Evolutionary conservation across 2,113 vertebrate genomes (phyloP).

Genomic region (Phasianus colchicus): DNA sequence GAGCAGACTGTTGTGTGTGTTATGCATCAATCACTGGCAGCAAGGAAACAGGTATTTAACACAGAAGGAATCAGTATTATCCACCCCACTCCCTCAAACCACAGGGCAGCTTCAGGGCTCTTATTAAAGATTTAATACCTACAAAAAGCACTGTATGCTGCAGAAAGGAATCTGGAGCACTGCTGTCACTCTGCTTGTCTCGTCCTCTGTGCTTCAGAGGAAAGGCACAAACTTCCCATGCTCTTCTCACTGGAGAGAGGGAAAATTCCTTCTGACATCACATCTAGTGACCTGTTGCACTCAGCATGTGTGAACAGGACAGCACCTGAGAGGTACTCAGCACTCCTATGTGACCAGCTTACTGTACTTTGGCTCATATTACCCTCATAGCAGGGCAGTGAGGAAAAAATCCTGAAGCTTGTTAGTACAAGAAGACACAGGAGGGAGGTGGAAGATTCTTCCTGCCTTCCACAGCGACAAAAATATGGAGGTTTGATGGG

Average conservation of each 20-base stretch:
- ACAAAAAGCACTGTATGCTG: neutral
- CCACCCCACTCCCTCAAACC: neutral
- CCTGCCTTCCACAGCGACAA: neutral
- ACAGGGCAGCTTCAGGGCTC: neutral
- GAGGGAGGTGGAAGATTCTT: neutral
- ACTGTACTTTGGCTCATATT: neutral
- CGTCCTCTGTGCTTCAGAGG: neutral
- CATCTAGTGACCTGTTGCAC: neutral
- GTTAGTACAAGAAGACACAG: neutral
- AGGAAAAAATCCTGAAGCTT: neutral
- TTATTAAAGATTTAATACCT: conserved; percentile 43
- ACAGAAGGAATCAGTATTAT: conserved; percentile 10
- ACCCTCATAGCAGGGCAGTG: neutral
- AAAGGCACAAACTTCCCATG: neutral
- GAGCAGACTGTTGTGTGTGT: conserved; percentile 2
- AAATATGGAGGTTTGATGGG: neutral
- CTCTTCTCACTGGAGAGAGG: neutral
- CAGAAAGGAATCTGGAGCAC: neutral
- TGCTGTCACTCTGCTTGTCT: neutral
- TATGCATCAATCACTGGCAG: conserved; percentile 26
- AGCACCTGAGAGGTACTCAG: neutral
- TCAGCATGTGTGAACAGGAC: neutral
- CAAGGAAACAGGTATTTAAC: conserved; percentile 48
- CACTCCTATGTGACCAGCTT: neutral
- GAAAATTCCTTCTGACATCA: neutral